A percentile compares a stretch with the other conserved stretches of the same genome.
These are phyloP conservation scores for Phalacrocorax brasilianus DNA, from an alignment of 2,113 vertebrate species.

Conservation along the genomic window DNA sequence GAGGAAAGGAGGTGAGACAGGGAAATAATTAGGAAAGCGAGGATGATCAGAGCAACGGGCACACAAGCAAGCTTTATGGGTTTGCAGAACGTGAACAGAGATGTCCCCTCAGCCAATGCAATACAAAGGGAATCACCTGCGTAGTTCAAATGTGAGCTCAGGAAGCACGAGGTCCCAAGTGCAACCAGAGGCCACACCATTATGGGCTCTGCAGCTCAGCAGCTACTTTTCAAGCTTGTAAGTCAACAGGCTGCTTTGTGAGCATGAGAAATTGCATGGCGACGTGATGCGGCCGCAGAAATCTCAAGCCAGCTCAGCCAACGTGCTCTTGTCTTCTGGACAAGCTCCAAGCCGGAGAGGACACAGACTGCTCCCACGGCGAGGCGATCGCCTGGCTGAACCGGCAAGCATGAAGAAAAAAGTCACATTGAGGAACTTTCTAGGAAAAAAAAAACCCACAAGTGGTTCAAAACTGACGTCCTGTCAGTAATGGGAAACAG, in stretches of 20 bases:
- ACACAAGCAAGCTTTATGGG: background rate
- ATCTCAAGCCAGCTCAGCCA: background rate
- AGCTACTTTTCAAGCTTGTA: background rate
- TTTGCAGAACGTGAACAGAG: background rate
- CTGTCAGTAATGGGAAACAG: background rate
- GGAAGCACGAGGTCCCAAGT: background rate
- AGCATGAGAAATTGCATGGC: background rate
- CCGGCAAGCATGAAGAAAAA: background rate
- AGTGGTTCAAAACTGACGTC: background rate
- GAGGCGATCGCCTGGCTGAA: background rate
- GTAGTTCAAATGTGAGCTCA: fast-evolving
- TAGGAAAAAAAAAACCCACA: too few species aligned
- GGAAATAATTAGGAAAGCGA: background rate
- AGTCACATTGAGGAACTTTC: background rate
- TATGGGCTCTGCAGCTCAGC: background rate
- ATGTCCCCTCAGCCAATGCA: background rate
- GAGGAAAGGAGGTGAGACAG: background rate
- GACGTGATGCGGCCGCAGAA: background rate
- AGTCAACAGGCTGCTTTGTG: background rate
- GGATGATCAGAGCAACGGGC: background rate
- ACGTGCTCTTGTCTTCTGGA: background rate
- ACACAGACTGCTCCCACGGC: background rate
- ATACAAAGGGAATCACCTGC: background rate
- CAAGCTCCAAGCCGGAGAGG: background rate
- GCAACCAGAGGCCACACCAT: fast-evolving